Conservation (phyloP, 1,140 invertebrate genomes). For the Mylabris phalerata region DNA sequence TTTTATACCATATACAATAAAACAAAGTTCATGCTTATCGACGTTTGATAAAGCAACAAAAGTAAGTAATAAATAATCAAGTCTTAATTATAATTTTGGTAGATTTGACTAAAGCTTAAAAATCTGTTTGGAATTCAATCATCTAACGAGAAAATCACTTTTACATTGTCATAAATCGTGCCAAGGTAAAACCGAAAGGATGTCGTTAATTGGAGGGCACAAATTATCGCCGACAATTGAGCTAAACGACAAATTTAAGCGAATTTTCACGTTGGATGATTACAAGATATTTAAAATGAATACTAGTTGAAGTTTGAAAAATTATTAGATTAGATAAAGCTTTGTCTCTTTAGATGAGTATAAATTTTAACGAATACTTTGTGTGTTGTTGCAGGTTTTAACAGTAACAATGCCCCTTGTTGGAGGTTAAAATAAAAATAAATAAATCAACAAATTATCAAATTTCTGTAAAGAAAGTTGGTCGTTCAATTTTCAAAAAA, state of each 20-base stretch:
- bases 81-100: too few relatives aligned
- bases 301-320: not conserved
- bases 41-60: constrained; percentile 54
- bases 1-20: constrained; percentile 56
- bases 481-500: constrained; percentile 66
- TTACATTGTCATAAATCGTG: too few relatives aligned
- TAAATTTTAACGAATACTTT: not conserved
- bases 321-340: not conserved
- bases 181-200: too few relatives aligned
- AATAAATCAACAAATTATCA: constrained; percentile 41
- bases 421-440: constrained; percentile 23
- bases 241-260: too few relatives aligned
- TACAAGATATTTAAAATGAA: too few relatives aligned
- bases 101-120: too few relatives aligned
- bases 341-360: too few relatives aligned
- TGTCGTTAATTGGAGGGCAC: too few relatives aligned
- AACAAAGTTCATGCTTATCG: constrained; percentile 52
- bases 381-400: constrained; percentile 37
- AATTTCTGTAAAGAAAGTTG: constrained; percentile 79
- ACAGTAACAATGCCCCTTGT: constrained; percentile 38
- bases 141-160: too few relatives aligned
- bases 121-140: too few relatives aligned
- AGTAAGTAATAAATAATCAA: constrained; percentile 42
- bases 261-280: too few relatives aligned
- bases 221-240: too few relatives aligned